Percentiles rank a stretch among this genome's conserved stretches.
Conservation (phyloP, 2,888 invertebrate genomes). For the Caenorhabditis sinica region DNA sequence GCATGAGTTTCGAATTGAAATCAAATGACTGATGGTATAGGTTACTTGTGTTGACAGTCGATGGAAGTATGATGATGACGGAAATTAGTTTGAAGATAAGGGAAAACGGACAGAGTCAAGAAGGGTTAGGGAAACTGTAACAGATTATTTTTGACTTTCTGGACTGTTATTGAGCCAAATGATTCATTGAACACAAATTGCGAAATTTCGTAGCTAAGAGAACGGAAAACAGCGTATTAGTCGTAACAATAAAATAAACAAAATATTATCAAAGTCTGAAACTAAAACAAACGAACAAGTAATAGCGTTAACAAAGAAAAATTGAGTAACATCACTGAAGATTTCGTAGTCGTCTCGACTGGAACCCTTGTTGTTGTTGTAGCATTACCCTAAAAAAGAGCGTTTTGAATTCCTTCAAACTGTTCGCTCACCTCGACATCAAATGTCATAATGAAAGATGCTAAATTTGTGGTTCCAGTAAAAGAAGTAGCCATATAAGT, state of each 20-base stretch:
- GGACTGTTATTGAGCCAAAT: neutral
- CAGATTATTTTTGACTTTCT: neutral
- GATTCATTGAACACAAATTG: neutral
- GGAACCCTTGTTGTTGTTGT: neutral
- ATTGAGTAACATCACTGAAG: neutral
- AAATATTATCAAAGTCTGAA: neutral
- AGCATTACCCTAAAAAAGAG: neutral
- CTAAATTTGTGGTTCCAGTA: neutral
- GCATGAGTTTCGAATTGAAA: neutral
- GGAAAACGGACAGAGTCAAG: neutral
- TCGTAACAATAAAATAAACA: neutral
- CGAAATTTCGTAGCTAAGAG: no score
- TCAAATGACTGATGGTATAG: neutral
- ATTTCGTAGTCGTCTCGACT: slow-evolving; percentile 12
- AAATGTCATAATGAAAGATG: slow-evolving; percentile 9
- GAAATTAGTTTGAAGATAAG: neutral
- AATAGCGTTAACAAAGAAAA: neutral
- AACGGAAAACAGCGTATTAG: no score
- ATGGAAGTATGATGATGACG: neutral
- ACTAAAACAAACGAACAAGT: neutral
- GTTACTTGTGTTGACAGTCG: neutral
- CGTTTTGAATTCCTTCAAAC: neutral
- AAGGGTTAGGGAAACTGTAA: no score
- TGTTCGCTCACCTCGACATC: neutral
- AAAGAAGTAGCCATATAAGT: slow-evolving; percentile 18